Evolutionary conservation across 2,113 vertebrate species (phyloP).

Genomic region (Ictidomys tridecemlineatus): DNA sequence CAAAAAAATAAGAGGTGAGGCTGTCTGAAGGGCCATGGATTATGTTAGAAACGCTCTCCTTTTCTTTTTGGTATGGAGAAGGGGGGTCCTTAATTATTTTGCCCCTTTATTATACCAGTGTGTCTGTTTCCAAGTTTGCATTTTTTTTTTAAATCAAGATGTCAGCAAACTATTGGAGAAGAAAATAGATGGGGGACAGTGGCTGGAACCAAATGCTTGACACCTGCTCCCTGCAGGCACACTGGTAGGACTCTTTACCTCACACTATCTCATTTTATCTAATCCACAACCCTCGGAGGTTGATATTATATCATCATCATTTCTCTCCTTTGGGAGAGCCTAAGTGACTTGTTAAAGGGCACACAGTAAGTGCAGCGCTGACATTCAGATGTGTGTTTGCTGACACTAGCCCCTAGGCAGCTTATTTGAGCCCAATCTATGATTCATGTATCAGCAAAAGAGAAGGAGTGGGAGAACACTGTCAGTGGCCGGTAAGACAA

Average conservation of each 20-base stretch:
- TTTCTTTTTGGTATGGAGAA: background rate
- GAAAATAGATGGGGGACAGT: background rate
- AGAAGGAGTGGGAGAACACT: background rate
- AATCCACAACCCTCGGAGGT: background rate
- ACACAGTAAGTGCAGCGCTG: background rate
- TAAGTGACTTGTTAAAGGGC: background rate
- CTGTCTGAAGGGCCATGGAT: background rate
- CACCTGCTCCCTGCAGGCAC: background rate
- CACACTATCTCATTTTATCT: background rate
- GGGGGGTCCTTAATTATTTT: background rate
- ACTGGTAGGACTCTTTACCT: background rate
- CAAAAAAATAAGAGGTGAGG: background rate
- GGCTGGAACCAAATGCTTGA: background rate
- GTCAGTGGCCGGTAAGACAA: background rate
- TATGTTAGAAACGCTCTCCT: background rate
- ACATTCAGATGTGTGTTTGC: background rate
- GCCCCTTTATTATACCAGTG: background rate
- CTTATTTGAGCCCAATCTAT: background rate
- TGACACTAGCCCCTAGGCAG: background rate
- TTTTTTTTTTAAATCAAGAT: background rate
- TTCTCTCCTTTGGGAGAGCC: slow-evolving; percentile 9
- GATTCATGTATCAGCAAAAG: background rate
- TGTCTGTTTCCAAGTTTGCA: background rate
- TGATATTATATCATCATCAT: background rate
- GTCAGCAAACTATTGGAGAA: background rate